Base-by-base conservation (phyloP, 2,113 vertebrate species). In the Puffinus mauretanicus region DNA sequence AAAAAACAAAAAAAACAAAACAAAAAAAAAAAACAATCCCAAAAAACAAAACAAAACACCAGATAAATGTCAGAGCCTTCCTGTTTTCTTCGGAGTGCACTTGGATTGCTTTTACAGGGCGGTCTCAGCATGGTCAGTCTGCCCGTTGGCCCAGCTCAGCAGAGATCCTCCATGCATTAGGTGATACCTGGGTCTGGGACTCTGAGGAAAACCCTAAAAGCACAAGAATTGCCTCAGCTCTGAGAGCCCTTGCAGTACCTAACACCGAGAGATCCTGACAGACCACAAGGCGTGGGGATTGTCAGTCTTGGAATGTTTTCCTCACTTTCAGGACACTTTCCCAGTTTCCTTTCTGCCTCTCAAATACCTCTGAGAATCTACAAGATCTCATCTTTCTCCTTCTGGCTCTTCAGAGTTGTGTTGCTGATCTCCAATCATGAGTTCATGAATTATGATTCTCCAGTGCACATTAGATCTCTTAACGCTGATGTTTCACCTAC, bases 61-160 rank as follows among this genome's bases (percentile, higher is more conserved):
- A n/a, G n/a, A 30, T 55, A 73, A 38, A 10, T 27, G 10, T 38
- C 21, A 47, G 30, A 76, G 25, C 34, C 9, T 80, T 78, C 42
- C 19, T n/a, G 0, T 47, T 79, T 80, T 54, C 15, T 52, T 69
- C 27, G 22, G 83, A 69, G 13, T 18, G 46, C 15, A 1, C 55
- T 38, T 40, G 20, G 29, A 22, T 32, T 66, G 34, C 20, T 64
- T 69, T 58, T n/a, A 27, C 30, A 32, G n/a, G 46, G 42, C 0
- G 7, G 16, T 29, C 8, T 36, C 29, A 17, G 61, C 26, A 6
- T 9, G n/a, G 5, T 36, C 20, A 16, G 40, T 8, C 36, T 38
- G 36, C 11, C 19, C 0, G 1, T 54, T 57, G 58, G 36, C 27
- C 51, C 44, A 46, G 51, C 19, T 51, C 32, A 22, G 1, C 0